Evolutionary conservation across 2,888 invertebrate species (phyloP), one percentile per base, ranked within the genome.

Genomic region (Apodemia mormo): DNA sequence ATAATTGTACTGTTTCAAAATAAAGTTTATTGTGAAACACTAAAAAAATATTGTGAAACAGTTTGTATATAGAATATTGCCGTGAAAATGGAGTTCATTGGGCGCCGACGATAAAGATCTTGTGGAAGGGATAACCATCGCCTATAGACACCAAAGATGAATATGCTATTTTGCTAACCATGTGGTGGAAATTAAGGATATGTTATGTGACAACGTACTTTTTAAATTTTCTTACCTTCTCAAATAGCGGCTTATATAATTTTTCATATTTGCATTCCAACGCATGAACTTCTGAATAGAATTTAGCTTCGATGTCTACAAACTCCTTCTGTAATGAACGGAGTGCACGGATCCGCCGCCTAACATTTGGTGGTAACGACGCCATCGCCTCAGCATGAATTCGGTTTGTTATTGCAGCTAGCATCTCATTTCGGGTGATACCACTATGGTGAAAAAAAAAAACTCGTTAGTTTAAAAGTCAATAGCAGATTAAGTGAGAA

Each of bases 281-380:
- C 33, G 96, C 95, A 84, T 99, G 99, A 58, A 99, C 97, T 82
- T 98, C 98, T 81, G 96, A 96, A 89, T 98, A 99, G 91, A 99
- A 98, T 83, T 98, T 96, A 0, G 97, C 96, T 88, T 99, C 99
- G 70, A 98, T 94, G 81, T 97, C 95, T 7, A 97, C 96, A 66
- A 96, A 95, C 79, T 97, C 96, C 79, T 97, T 94, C 87, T 99
- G 98, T 2, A 98, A 88, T 76, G 97, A 96, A 84, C 98, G 97
- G 70, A 99, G 91, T 0, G 97, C 96, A 82, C 97, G 96, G 76
- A 98, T 94, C 85, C 98, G 94, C 80, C 97, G 93, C 85, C 97
- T 97, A 54, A 98, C 96, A 66, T 95, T 92, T 66, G 95, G 95
- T 52, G 97, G 97, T 74, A 97, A 90, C 67, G 95, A 86, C 66